Percentiles rank a stretch among this genome's conserved stretches.
Evolutionary conservation across 1,140 invertebrate genomes (phyloP).

Genomic region (Drosophila erecta): DNA sequence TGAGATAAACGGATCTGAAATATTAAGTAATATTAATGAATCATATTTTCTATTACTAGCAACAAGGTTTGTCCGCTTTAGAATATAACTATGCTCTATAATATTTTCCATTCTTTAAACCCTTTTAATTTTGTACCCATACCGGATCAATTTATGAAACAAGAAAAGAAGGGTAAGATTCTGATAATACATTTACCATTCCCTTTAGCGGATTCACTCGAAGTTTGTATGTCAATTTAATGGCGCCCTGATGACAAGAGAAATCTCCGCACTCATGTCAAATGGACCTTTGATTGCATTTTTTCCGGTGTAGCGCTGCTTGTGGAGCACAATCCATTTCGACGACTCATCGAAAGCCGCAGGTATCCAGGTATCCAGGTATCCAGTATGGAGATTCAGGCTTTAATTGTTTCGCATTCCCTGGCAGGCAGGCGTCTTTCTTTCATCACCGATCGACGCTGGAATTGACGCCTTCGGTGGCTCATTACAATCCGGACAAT

Average conservation of each 20-base stretch:
- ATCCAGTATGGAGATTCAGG: constrained; percentile 51
- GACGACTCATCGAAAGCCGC: constrained; percentile 75
- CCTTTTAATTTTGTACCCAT: too few species aligned
- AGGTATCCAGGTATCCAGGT: constrained; percentile 36
- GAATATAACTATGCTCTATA: too few species aligned
- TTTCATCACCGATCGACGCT: constrained; percentile 49
- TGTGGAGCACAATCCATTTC: constrained; percentile 40
- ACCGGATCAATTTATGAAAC: too few species aligned
- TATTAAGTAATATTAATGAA: too few species aligned
- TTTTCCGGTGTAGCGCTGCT: constrained; percentile 29
- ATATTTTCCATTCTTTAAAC: too few species aligned
- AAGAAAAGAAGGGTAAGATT: not conserved
- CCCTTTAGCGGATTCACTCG: accelerated
- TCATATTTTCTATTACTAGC: too few species aligned
- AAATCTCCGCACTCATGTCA: not conserved
- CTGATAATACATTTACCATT: not conserved
- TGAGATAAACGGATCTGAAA: too few species aligned
- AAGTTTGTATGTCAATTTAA: constrained; percentile 16
- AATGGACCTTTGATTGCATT: constrained; percentile 18
- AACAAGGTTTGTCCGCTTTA: too few species aligned
- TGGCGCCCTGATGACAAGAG: constrained; percentile 27
- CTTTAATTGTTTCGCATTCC: constrained; percentile 73
- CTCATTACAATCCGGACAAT: constrained; percentile 70
- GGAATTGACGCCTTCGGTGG: constrained; percentile 79
- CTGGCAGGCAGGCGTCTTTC: constrained; percentile 30